These are phyloP conservation scores for Zygaena filipendulae DNA, from an alignment of 2,888 invertebrate genomes.

Conservation along the genomic window DNA sequence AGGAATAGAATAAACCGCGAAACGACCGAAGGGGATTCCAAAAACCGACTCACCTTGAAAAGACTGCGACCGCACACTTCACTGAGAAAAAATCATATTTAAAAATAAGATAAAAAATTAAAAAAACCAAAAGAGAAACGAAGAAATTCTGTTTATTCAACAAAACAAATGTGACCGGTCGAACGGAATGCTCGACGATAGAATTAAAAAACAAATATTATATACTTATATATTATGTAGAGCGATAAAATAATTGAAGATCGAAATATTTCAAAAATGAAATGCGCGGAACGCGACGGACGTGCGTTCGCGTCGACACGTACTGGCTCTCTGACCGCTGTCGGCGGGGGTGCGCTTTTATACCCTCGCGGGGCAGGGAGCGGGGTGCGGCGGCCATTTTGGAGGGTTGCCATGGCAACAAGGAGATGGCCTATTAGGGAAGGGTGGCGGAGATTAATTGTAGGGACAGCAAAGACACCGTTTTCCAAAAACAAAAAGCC, in stretches of 20 bases:
- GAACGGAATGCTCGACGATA: no score
- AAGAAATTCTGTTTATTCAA: no score
- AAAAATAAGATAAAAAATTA: constrained; percentile 17
- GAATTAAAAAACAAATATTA: constrained; percentile 21
- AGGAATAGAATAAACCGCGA: no score
- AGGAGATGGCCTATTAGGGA: constrained; percentile 67
- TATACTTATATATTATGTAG: no score
- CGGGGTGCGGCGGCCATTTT: constrained; percentile 55
- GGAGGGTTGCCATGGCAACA: constrained; percentile 49
- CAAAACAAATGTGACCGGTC: no score
- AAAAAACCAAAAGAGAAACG: constrained; percentile 22
- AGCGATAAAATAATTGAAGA: no score
- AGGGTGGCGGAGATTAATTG: constrained; percentile 64
- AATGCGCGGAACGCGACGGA: constrained; percentile 28
- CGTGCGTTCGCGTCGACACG: constrained; percentile 28
- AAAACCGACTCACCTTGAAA: constrained; percentile 45
- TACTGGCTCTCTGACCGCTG: constrained; percentile 53
- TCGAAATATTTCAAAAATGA: constrained; percentile 32
- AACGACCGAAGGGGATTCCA: no score
- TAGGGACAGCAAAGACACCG: constrained; percentile 36
- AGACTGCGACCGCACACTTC: constrained; percentile 25
- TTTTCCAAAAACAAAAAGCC: no score
- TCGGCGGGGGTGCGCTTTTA: constrained; percentile 42
- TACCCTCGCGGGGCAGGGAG: constrained; percentile 35
- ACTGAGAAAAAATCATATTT: constrained; percentile 26